Evolutionary conservation across 2,888 invertebrate species (phyloP), one percentile per base, ranked within the genome.

Genomic region (Arge pagana): DNA sequence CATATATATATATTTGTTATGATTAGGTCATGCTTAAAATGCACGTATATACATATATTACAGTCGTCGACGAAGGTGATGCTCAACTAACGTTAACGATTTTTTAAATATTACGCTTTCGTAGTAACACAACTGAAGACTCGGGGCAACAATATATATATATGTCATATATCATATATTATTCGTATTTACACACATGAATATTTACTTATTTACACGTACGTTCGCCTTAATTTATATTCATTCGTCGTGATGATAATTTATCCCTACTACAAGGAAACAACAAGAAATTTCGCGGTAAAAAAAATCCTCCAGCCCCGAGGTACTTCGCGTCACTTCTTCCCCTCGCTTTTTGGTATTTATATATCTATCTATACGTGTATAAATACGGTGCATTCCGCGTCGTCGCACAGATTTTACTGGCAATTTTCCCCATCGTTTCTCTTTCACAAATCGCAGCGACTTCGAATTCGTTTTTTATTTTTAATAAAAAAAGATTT

Each of bases 11-110:
- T 40, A 36, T 36, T 26, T 1, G 8, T 26, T 26, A 10, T 50
- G 39, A 50, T 50, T 50, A 40, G 31, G 40, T 50, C 40, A 50
- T 50, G 50, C 40, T 50, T 50, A 50, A 40, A 50, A 50, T 50
- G 40, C 40, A 50, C 31, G 40, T 50, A 50, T 50, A 7, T 50
- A 50, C 50, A 50, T 50, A 50, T 50, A 40, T 50, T 50, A 50
- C 50, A 50, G 31, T 50, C 33, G 45, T 49, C 49, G 40, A 33
- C n/a, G n/a, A n/a, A n/a, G 37, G 40, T 26, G 40, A 50, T 40
- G 35, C 19, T 37, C 21, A 40, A 26, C 35, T 50, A 28, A 50
- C n/a, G n/a, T n/a, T n/a, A n/a, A n/a, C n/a, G n/a, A n/a, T n/a
- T n/a, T 8, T 33, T 35, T 13, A 23, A 23, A 33, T 33, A 35